Conservation (phyloP, 2,797 vertebrate species). For the Poecilia gillii region DNA sequence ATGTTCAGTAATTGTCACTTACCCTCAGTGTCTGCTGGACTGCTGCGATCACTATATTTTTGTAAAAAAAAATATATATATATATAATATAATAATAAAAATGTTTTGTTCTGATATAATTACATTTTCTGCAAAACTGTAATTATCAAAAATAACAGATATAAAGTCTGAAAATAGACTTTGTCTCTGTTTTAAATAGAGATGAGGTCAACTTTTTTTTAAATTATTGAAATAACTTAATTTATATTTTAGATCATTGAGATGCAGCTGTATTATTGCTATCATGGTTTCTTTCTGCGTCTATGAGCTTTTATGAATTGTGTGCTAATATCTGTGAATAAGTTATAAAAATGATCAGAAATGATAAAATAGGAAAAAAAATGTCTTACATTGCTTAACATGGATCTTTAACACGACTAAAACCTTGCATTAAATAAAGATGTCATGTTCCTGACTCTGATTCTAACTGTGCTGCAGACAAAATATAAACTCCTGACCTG, state of each 20-base stretch:
- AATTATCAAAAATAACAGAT: not conserved
- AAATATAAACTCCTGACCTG: slow-evolving; percentile 4
- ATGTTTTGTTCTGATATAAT: not conserved
- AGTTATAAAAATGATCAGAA: not conserved
- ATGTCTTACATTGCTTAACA: not conserved
- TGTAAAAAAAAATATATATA: not conserved
- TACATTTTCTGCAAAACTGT: not conserved
- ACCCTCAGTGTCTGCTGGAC: not conserved
- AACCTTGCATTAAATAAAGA: not conserved
- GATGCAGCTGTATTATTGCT: not conserved
- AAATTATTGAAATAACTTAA: not conserved
- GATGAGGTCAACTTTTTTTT: not conserved
- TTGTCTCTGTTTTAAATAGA: too few species aligned
- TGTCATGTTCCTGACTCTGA: slow-evolving; percentile 9
- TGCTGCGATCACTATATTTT: not conserved
- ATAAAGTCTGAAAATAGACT: not conserved
- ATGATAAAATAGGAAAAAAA: not conserved
- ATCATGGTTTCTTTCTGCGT: not conserved
- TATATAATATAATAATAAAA: not conserved
- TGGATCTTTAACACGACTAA: not conserved
- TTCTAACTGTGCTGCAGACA: slow-evolving; percentile 16
- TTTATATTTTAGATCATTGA: not conserved
- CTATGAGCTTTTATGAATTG: not conserved
- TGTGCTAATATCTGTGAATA: not conserved
- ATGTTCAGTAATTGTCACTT: not conserved